Conservation (phyloP, 2,113 vertebrate genomes). For the Panurus biarmicus region DNA sequence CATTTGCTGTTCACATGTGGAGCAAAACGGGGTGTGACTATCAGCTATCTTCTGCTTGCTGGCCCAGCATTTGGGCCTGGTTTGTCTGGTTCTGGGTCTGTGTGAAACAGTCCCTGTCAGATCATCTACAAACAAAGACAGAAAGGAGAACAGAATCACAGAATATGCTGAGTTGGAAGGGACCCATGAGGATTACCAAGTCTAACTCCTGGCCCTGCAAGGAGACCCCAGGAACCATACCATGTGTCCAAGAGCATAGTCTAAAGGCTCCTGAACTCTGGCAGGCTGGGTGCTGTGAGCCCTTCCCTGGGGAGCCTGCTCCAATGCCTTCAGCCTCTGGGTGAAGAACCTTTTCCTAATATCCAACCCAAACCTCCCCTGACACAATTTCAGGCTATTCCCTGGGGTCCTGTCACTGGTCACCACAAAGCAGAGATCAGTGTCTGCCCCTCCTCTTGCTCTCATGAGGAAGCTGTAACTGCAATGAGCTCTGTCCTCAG, state of each 20-base stretch:
- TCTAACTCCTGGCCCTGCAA: neutral
- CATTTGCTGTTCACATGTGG: neutral
- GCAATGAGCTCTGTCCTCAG: neutral
- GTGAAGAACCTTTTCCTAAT: neutral
- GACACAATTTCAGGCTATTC: too few species aligned
- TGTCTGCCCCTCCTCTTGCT: rapidly evolving
- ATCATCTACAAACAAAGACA: neutral
- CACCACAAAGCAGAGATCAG: neutral
- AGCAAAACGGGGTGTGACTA: neutral
- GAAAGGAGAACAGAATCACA: neutral
- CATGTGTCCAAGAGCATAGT: neutral
- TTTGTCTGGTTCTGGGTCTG: neutral
- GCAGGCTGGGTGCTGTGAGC: neutral
- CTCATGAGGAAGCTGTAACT: neutral
- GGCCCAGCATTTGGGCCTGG: neutral
- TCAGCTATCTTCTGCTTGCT: neutral
- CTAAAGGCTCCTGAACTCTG: neutral
- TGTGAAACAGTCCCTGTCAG: neutral
- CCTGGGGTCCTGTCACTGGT: too few species aligned
- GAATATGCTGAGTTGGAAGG: neutral
- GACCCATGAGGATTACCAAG: rapidly evolving
- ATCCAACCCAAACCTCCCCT: neutral
- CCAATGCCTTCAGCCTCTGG: neutral
- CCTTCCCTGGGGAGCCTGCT: neutral
- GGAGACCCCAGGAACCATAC: neutral